These are phyloP conservation scores for Empis livida DNA, from an alignment of 2,888 invertebrate species.

Conservation along the genomic window DNA sequence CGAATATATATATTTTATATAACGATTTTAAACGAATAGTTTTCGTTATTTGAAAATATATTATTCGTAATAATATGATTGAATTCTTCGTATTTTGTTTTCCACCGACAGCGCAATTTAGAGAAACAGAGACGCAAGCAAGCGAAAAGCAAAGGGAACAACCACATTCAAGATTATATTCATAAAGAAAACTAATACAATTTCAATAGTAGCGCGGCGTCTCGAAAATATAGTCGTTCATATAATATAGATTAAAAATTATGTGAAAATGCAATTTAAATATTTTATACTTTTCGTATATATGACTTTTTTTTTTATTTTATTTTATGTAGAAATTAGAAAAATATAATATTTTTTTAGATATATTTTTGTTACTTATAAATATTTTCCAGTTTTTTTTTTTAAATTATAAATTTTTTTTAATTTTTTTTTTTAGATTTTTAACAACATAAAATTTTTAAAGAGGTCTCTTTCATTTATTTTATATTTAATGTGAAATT, in stretches of 20 bases:
- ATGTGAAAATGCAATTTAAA: conserved; percentile 18
- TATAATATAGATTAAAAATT: conserved; percentile 16
- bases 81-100: conserved; percentile 20
- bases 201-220: conserved; percentile 16
- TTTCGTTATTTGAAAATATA: not conserved
- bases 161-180: conserved; percentile 20
- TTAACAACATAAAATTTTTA: too few species aligned
- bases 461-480: too few species aligned
- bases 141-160: conserved; percentile 23
- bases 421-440: too few species aligned
- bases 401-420: too few species aligned
- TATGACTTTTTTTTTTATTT: not conserved
- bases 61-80: conserved; percentile 9
- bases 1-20: not conserved
- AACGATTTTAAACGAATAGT: not conserved
- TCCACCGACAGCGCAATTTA: conserved; percentile 21
- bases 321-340: not conserved
- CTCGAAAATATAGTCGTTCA: conserved; percentile 6
- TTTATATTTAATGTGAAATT: too few species aligned
- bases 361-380: too few species aligned
- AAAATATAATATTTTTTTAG: not conserved
- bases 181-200: conserved; percentile 23
- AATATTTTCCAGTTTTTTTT: too few species aligned
- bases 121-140: conserved; percentile 23
- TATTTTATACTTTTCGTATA: not conserved